Evolutionary conservation across 2,888 invertebrate genomes (phyloP), one percentile per base, ranked within the genome.

Genomic region (Epistrophe eligans): DNA sequence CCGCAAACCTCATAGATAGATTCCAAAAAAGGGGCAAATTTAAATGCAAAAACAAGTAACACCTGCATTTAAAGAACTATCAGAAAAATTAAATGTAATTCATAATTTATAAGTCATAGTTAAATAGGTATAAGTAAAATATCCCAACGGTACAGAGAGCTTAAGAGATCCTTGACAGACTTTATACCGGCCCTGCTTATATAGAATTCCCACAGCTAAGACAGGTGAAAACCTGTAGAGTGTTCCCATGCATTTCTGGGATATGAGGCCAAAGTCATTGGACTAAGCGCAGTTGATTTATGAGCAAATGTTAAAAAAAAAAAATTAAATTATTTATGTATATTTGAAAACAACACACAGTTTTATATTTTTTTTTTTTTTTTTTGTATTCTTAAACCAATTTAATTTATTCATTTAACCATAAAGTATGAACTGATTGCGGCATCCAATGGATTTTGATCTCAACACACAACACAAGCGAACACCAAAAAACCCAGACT

Each of bases 401-500:
- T 57, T 76, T 83, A 87, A 87, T 87, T 87, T 87, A 87, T 87
- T 87, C 87, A 83, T 82, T 79, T 60, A 71, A 72, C 71, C 71
- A 79, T 87, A 87, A 83, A 87, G 82, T 79, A 71, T 83, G 83
- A 87, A 83, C 79, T 82, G 82, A 87, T 87, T 82, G 85, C 79
- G 43, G 82, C 82, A 82, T 74, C 79, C 48, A 64, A 74, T 60
- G 79, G 71, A 82, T 76, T 79, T 40, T 40, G 64, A 71, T 64
- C 62, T 60, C 74, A 10, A 45, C 60, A 62, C 73, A 55, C 71
- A 67, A 3, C 2, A 32, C 2, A 0, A 17, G 13, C 13, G 48
- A 19, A 13, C n/a, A 48, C 32, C 64, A 35, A 19, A 62, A 64
- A 15, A n/a, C n/a, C 10, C 24, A 55, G 24, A 38, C 52, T n/a